Conservation (phyloP, 2,888 invertebrate genomes). For the Serripes groenlandicus region DNA sequence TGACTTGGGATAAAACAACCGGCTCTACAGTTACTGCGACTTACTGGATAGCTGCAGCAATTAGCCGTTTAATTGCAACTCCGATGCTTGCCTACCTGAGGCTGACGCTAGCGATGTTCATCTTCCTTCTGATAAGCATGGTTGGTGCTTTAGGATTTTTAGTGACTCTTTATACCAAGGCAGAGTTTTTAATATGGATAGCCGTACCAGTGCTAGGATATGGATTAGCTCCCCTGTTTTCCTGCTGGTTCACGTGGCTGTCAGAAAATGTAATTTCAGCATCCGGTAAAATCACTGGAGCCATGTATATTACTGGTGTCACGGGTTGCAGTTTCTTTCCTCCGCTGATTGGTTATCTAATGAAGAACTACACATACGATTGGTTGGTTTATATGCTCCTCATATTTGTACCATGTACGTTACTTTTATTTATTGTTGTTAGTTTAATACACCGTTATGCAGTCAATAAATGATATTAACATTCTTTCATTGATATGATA, state of each 20-base stretch:
- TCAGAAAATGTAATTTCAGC: neutral
- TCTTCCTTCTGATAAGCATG: neutral
- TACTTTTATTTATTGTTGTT: neutral
- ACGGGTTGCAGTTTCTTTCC: conserved; percentile 1
- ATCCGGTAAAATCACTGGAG: neutral
- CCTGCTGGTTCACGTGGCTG: conserved; percentile 5
- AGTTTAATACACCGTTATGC: neutral
- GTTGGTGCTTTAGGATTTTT: neutral
- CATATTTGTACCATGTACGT: neutral
- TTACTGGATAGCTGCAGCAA: conserved; percentile 2
- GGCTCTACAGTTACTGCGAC: neutral
- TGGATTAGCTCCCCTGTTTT: neutral
- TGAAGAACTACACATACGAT: conserved; percentile 17
- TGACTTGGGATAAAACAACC: neutral
- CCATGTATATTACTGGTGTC: neutral
- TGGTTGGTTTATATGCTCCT: conserved; percentile 14
- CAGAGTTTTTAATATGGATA: conserved; percentile 1
- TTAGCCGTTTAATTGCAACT: neutral
- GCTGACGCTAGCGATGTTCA: neutral
- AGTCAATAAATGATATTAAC: too few relatives aligned
- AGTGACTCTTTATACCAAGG: neutral
- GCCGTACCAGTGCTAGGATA: neutral
- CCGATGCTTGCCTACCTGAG: neutral
- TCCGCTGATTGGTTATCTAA: conserved; percentile 5
- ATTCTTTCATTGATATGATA: too few relatives aligned